A percentile compares a stretch with the other conserved stretches of the same genome.
Evolutionary conservation across 2,888 invertebrate genomes (phyloP).

Genomic region (Gerris lacustris): DNA sequence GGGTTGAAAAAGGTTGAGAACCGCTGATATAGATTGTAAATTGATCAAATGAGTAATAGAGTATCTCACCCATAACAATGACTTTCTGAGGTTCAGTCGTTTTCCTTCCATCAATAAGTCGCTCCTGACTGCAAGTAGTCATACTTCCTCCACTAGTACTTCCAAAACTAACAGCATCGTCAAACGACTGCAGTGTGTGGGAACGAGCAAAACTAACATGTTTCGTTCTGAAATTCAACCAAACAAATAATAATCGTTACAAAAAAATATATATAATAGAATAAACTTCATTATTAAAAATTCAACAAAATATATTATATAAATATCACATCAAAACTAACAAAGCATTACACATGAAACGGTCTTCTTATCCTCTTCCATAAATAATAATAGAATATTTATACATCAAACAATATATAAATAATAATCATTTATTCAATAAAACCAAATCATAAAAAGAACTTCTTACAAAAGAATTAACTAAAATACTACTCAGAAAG

Average conservation of each 20-base stretch:
- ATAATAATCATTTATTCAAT: no score
- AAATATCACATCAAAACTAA: neutral
- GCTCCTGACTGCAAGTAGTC: conserved; percentile 49
- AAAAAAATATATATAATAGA: conserved; percentile 15
- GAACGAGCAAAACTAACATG: conserved; percentile 85
- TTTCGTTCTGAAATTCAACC: conserved; percentile 51
- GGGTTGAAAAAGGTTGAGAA: no score
- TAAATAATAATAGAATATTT: no score
- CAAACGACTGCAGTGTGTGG: conserved; percentile 73
- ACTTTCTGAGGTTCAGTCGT: conserved; percentile 33
- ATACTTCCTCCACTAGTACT: conserved; percentile 34
- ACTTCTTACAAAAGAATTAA: no score
- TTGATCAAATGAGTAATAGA: no score
- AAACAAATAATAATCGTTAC: conserved; percentile 6
- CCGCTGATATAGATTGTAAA: no score
- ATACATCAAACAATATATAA: no score
- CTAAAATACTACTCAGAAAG: no score
- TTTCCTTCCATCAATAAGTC: conserved; percentile 62
- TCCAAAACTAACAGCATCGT: conserved; percentile 46
- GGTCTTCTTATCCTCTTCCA: neutral
- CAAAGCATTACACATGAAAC: neutral
- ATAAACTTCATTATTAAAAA: conserved; percentile 8
- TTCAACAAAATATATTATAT: no score
- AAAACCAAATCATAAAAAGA: no score
- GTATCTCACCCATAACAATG: conserved; percentile 37